Evolutionary conservation across 1,140 invertebrate genomes (phyloP).

Genomic region (Asobara japonica): DNA sequence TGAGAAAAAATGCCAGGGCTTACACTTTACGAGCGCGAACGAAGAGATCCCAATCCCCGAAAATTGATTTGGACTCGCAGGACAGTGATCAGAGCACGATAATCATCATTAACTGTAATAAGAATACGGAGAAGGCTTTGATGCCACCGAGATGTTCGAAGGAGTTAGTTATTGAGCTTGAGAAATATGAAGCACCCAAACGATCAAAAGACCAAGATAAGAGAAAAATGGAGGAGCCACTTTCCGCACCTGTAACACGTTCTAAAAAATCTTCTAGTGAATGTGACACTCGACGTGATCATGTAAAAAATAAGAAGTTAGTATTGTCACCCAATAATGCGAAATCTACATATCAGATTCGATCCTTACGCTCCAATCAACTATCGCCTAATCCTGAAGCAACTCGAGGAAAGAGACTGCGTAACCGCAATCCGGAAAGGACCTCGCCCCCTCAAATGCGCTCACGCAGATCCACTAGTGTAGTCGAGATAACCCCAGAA

Average conservation of each 20-base stretch:
- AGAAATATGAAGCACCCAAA: no score
- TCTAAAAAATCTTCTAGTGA: not conserved
- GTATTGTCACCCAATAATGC: no score
- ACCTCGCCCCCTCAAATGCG: no score
- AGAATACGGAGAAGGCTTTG: not conserved
- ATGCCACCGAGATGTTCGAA: not conserved
- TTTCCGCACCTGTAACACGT: not conserved
- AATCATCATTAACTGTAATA: constrained; percentile 36
- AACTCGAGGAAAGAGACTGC: not conserved
- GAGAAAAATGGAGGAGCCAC: not conserved
- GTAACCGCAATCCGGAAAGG: no score
- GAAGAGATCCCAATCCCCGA: no score
- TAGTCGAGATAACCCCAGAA: no score
- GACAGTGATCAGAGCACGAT: constrained; percentile 42
- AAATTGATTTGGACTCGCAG: constrained; percentile 22
- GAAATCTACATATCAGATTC: no score
- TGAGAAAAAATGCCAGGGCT: not conserved
- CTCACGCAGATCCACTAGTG: no score
- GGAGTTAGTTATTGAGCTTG: not conserved
- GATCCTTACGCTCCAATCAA: no score
- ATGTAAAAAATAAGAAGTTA: not conserved
- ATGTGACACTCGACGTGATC: not conserved
- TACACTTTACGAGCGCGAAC: no score
- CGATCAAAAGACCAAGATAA: no score
- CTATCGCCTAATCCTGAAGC: no score